Evolutionary conservation across 2,113 vertebrate genomes (phyloP), one percentile per base, ranked within the genome.

Genomic region (Ptyas mucosa): DNA sequence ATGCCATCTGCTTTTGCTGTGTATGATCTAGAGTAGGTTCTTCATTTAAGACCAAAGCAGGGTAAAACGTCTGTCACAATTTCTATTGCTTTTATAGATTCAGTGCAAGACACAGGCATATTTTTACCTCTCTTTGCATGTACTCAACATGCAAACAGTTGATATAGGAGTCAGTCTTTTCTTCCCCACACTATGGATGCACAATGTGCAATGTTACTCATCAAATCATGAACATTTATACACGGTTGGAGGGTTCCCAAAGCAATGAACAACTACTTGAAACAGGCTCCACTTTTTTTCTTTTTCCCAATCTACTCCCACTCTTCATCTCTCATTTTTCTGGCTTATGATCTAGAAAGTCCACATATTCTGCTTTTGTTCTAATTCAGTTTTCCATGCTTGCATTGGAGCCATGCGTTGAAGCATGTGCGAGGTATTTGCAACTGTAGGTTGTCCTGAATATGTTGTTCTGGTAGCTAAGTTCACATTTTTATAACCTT

Each of bases 1-100:
- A 88, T 94, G 96, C 93, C 94, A 93, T 95, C 52, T 91, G 0
- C 0, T 64, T 93, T 89, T 90, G 92, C 90, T 94, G 94, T 92
- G 93, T 95, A 85, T 91, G 93, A 49, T 58, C 92, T 24, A 46
- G 94, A 92, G 92, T 26, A 51, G 24, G 24, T 49, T 52, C 85
- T 57, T 53, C 43, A 93, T 96, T 89, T 92, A 92, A 92, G 93
- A 81, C 61, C 53, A 15, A 90, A 90, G 92, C 53, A 88, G 49
- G 87, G 69, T 94, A 94, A 95, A 46, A 94, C 96, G 94, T 92
- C 39, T 81, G 24, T 95, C 61, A 90, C 64, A 5, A 12, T 61
- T 58, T 89, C 94, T 94, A 89, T 95, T 96, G 92, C 93, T 91
- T 95, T 94, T 94, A 93, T 94, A 96, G 88, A 90, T 92, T 95